These are phyloP conservation scores for Potamarius usumacintae DNA, from an alignment of 2,113 vertebrate genomes.

Conservation along the genomic window DNA sequence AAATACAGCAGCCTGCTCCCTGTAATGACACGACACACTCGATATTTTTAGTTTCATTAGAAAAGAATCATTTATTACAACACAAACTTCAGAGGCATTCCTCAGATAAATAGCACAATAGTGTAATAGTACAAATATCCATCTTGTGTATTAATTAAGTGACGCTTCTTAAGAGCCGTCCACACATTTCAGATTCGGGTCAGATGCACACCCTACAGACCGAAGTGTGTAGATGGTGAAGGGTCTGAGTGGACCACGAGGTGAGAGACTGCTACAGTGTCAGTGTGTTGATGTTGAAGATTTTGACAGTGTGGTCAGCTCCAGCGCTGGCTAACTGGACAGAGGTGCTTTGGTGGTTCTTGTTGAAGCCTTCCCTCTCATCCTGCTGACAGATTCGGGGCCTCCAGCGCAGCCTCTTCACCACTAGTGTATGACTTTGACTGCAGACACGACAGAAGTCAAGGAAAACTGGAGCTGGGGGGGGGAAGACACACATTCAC, in stretches of 20 bases:
- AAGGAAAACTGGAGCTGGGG: conserved; percentile 57
- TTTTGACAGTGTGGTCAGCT: conserved; percentile 88
- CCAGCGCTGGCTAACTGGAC: conserved; percentile 89
- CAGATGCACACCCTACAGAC: not conserved
- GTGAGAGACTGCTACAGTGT: conserved; percentile 49
- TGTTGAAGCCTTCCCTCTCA: conserved; percentile 48
- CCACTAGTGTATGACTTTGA: conserved; percentile 86
- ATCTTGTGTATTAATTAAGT: not conserved
- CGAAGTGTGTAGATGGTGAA: not conserved
- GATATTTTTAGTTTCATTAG: not conserved
- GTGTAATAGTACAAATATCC: not conserved
- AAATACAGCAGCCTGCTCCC: not conserved
- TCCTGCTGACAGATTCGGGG: conserved; percentile 64
- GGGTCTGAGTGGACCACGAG: not conserved
- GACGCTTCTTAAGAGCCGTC: not conserved
- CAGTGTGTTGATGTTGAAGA: conserved; percentile 81
- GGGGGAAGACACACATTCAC: not conserved
- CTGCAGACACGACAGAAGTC: conserved; percentile 71
- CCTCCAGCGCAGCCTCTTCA: conserved; percentile 90
- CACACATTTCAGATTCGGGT: not conserved
- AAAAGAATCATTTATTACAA: conserved; percentile 41
- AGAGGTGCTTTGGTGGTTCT: conserved; percentile 73
- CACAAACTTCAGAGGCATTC: not conserved
- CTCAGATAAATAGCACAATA: conserved; percentile 32
- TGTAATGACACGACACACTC: not conserved